A percentile compares a stretch with the other conserved stretches of the same genome.
Evolutionary conservation across 2,797 vertebrate species (phyloP).

Genomic region (Smutsia gigantea): DNA sequence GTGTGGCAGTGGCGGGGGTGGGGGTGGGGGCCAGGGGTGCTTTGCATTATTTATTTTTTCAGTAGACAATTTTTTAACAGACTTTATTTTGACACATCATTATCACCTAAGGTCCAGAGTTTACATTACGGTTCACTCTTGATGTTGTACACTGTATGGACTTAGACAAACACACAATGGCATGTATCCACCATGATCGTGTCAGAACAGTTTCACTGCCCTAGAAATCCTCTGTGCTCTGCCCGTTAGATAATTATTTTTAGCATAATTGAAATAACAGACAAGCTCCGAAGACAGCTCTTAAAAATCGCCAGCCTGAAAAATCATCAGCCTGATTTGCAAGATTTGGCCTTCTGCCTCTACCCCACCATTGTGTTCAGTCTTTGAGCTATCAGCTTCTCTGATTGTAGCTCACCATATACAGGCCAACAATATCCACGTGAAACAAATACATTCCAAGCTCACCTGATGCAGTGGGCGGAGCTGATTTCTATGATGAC

Average conservation of each 20-base stretch:
- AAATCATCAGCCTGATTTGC: not conserved
- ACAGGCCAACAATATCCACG: not conserved
- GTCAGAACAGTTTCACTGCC: not conserved
- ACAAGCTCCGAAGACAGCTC: not conserved
- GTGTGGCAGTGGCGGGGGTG: too few species aligned
- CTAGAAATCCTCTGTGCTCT: not conserved
- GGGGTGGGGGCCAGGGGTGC: too few species aligned
- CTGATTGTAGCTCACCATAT: not conserved
- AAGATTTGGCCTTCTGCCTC: not conserved
- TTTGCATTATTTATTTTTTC: not conserved
- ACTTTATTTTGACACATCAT: not conserved
- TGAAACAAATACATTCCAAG: not conserved
- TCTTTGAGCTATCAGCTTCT: not conserved
- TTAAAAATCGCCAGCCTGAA: slow-evolving; percentile 36
- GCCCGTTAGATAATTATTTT: slow-evolving; percentile 27
- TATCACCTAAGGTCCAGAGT: not conserved
- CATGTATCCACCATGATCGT: not conserved
- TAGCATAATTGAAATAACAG: slow-evolving; percentile 12
- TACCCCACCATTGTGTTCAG: not conserved
- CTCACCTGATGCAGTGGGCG: not conserved
- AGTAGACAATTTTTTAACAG: slow-evolving; percentile 5
- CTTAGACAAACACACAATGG: not conserved
- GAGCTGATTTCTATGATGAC: not conserved
- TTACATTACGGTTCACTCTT: not conserved
- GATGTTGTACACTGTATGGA: not conserved